These are phyloP conservation scores for Tetragnatha versicolor DNA, from an alignment of 1,140 invertebrate genomes.

Conservation along the genomic window DNA sequence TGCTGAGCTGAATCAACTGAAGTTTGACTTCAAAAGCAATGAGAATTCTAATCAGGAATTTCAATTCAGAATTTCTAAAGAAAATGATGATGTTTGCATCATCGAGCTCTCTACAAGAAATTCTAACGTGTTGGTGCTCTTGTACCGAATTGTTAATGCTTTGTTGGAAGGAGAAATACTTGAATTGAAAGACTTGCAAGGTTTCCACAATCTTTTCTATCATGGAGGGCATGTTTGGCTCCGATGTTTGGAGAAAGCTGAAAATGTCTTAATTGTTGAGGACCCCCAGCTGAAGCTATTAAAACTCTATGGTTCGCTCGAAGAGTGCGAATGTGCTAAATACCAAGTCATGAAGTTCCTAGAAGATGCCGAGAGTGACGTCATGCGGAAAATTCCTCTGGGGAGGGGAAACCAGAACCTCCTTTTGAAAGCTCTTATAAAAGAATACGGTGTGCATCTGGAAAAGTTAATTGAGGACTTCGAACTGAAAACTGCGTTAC, in stretches of 20 bases:
- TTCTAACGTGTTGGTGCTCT: background rate
- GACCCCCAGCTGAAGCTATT: background rate
- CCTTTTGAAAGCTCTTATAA: slow-evolving; percentile 25
- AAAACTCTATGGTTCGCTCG: background rate
- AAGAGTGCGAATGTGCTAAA: background rate
- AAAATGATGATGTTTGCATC: background rate
- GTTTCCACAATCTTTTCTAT: slow-evolving; percentile 13
- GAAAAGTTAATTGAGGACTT: slow-evolving; percentile 13
- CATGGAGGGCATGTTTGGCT: slow-evolving; percentile 27
- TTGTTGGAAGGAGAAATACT: background rate
- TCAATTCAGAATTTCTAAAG: background rate
- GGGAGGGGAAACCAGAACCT: background rate
- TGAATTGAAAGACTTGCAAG: background rate
- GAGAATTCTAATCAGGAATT: background rate
- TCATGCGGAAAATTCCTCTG: background rate
- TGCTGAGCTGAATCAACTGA: background rate
- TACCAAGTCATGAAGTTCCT: slow-evolving; percentile 3
- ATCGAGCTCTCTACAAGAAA: background rate
- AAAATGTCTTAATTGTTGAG: slow-evolving; percentile 23
- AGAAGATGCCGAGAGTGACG: slow-evolving; percentile 12
- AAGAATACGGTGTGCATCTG: slow-evolving; percentile 33
- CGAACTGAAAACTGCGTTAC: background rate
- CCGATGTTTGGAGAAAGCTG: background rate
- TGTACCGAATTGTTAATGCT: slow-evolving; percentile 1
- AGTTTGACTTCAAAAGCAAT: background rate